Conservation (phyloP, 2,113 vertebrate genomes). For the Rhinopomastus cyanomelas region DNA sequence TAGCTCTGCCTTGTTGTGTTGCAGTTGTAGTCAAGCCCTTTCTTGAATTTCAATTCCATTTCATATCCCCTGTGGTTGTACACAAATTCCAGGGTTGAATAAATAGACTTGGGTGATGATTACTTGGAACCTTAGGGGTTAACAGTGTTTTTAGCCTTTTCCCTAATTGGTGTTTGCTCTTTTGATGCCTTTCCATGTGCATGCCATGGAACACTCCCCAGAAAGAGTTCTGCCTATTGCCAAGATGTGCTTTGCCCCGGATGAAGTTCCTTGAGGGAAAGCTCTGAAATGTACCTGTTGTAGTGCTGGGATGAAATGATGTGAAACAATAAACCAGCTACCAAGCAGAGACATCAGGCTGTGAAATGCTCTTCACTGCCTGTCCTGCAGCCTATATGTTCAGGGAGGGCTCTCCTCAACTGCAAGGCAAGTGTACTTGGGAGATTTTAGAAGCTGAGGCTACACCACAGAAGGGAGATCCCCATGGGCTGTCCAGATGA, state of each 20-base stretch:
- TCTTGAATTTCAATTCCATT: slow-evolving; percentile 36
- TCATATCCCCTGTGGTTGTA: slow-evolving; percentile 32
- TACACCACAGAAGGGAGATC: neutral
- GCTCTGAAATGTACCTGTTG: neutral
- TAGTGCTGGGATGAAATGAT: neutral
- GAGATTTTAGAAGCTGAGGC: neutral
- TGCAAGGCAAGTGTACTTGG: neutral
- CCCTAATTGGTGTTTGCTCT: slow-evolving; percentile 45
- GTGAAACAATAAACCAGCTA: neutral
- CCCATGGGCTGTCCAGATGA: neutral
- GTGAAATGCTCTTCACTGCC: neutral
- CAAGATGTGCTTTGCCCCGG: neutral
- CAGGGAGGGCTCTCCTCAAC: neutral
- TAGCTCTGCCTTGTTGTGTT: neutral
- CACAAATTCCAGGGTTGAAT: slow-evolving; percentile 34
- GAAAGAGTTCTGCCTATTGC: neutral
- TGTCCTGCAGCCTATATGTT: neutral
- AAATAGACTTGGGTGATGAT: slow-evolving; percentile 24
- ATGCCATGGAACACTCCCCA: neutral
- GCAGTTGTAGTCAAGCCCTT: slow-evolving; percentile 1
- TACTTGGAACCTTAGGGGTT: slow-evolving; percentile 51
- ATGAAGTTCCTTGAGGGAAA: slow-evolving; percentile 2
- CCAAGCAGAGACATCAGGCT: neutral
- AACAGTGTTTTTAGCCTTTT: slow-evolving; percentile 54
- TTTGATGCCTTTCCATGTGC: neutral